Percentiles rank a stretch among this genome's conserved stretches.
These are phyloP conservation scores for Diplazon laetatorius DNA, from an alignment of 2,888 invertebrate genomes.

Conservation along the genomic window DNA sequence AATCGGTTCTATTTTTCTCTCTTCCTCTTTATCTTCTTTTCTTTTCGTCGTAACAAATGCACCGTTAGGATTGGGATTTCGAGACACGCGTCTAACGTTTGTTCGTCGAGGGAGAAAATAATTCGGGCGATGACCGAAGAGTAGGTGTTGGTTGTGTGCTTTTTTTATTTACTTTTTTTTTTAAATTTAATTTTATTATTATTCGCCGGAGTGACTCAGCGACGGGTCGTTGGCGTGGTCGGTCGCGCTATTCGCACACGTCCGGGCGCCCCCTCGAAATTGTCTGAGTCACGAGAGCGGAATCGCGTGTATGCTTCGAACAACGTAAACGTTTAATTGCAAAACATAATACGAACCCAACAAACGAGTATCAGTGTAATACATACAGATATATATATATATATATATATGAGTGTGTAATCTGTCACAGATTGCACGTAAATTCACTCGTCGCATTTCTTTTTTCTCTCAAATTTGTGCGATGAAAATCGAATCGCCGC, in stretches of 20 bases:
- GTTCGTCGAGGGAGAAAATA: background rate
- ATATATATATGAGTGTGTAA: too few relatives aligned
- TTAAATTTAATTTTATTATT: too few relatives aligned
- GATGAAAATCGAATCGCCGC: too few relatives aligned
- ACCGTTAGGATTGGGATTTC: conserved; percentile 1
- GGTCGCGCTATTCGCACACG: background rate
- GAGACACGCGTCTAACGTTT: conserved; percentile 1
- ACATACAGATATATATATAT: too few relatives aligned
- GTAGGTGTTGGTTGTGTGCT: too few relatives aligned
- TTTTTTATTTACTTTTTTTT: too few relatives aligned
- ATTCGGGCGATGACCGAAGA: conserved; percentile 19
- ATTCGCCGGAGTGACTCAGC: conserved; percentile 2
- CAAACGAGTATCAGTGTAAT: background rate
- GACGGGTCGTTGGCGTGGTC: background rate
- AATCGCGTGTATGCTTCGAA: background rate
- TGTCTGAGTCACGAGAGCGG: conserved; percentile 12
- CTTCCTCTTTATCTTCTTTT: too few relatives aligned
- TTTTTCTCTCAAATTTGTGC: too few relatives aligned
- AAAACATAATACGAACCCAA: background rate
- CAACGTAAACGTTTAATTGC: background rate
- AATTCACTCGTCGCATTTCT: too few relatives aligned
- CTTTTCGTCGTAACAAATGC: background rate
- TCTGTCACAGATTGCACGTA: too few relatives aligned
- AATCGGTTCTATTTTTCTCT: too few relatives aligned
- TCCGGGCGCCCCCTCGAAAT: background rate